Evolutionary conservation across 1,140 invertebrate species (phyloP).

Genomic region (Aphelinus certus): DNA sequence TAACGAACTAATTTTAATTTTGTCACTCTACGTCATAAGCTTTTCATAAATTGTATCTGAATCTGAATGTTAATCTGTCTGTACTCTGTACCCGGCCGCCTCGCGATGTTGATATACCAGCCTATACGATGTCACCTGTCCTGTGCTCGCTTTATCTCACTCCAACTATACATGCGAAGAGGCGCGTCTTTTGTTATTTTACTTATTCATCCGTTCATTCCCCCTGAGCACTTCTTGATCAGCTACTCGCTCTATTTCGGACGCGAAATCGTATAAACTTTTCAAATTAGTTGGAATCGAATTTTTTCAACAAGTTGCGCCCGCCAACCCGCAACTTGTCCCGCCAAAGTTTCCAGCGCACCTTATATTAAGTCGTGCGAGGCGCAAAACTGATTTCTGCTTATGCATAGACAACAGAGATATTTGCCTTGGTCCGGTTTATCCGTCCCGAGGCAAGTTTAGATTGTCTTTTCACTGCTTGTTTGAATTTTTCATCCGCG

Average conservation of each 20-base stretch:
- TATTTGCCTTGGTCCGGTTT: no score
- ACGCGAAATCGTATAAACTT: slow-evolving; percentile 55
- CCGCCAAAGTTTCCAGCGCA: slow-evolving; percentile 29
- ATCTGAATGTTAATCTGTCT: no score
- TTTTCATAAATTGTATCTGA: no score
- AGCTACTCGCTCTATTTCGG: slow-evolving; percentile 19
- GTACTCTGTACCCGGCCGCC: neutral
- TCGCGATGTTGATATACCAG: slow-evolving; percentile 14
- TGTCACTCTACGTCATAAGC: no score
- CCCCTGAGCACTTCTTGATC: neutral
- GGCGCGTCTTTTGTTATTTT: slow-evolving; percentile 23
- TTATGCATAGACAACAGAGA: neutral
- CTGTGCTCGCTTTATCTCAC: neutral
- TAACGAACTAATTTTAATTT: no score
- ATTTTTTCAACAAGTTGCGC: slow-evolving; percentile 26
- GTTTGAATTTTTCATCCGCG: no score
- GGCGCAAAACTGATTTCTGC: slow-evolving; percentile 40
- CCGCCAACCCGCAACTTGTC: neutral
- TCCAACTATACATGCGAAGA: neutral
- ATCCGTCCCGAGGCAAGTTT: no score
- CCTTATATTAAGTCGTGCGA: slow-evolving; percentile 46
- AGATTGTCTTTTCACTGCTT: no score
- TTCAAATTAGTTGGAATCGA: slow-evolving; percentile 53
- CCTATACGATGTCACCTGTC: neutral
- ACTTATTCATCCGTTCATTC: slow-evolving; percentile 15